Conservation (phyloP, 35 echinoderm and acorn worm species). For the Stichopus chloronotus region DNA sequence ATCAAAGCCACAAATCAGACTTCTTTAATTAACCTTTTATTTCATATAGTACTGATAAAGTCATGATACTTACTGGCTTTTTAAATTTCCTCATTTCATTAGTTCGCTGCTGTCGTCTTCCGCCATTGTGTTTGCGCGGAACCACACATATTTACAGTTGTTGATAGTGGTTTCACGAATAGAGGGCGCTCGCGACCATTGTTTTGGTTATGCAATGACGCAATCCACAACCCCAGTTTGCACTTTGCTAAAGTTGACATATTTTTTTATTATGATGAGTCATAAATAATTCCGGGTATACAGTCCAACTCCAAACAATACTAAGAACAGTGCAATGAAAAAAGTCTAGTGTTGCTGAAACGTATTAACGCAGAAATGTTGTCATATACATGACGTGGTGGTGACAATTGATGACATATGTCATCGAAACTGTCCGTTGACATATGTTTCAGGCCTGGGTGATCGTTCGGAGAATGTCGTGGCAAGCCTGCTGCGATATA, state of each 20-base stretch:
- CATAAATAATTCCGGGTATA: neutral
- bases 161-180: slow-evolving; percentile 16
- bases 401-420: too few species aligned
- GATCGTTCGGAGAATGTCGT: too few species aligned
- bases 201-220: slow-evolving; percentile 49
- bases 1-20: neutral
- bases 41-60: neutral
- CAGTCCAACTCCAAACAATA: neutral
- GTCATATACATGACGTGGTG: too few species aligned
- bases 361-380: too few species aligned
- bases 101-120: slow-evolving; percentile 37
- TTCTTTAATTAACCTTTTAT: neutral
- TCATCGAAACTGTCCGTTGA: too few species aligned
- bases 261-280: neutral
- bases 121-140: slow-evolving; percentile 40
- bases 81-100: slow-evolving; percentile 57
- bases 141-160: slow-evolving; percentile 2
- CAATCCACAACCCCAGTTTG: neutral
- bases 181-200: slow-evolving; percentile 28
- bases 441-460: too few species aligned
- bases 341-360: too few species aligned
- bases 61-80: slow-evolving; percentile 30
- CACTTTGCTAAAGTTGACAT: neutral
- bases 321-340: too few species aligned
- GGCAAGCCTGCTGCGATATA: too few species aligned